These are phyloP conservation scores for Centropus unirufus DNA, from an alignment of 2,113 vertebrate genomes.

Conservation along the genomic window DNA sequence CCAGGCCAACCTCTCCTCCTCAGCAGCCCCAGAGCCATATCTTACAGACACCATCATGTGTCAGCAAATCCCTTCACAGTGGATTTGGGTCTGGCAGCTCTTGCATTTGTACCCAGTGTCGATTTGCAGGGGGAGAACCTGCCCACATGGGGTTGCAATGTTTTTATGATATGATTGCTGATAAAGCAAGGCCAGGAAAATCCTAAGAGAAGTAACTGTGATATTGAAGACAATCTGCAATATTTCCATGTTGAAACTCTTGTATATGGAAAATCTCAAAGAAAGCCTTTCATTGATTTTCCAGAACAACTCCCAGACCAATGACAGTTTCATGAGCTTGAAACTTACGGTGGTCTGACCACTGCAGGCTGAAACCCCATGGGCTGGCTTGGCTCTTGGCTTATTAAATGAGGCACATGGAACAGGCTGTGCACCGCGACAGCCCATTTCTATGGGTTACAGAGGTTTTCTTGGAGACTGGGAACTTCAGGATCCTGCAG, in stretches of 20 bases:
- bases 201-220: background rate
- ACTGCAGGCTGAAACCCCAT: background rate
- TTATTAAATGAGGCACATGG: background rate
- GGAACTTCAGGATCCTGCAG: background rate
- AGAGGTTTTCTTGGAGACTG: background rate
- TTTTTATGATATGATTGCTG: background rate
- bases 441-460: background rate
- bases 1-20: background rate
- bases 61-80: background rate
- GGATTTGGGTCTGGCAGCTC: background rate
- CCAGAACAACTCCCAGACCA: background rate
- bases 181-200: background rate
- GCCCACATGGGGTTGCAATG: fast-evolving
- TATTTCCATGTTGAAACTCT: background rate
- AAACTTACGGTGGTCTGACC: background rate
- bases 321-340: background rate
- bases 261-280: background rate
- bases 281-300: background rate
- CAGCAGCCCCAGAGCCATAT: background rate
- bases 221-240: background rate
- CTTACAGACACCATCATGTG: background rate
- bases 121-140: background rate
- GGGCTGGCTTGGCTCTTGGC: background rate
- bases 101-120: background rate
- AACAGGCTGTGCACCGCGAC: background rate